Evolutionary conservation across 2,113 vertebrate genomes (phyloP).

Genomic region (Suricata suricatta): DNA sequence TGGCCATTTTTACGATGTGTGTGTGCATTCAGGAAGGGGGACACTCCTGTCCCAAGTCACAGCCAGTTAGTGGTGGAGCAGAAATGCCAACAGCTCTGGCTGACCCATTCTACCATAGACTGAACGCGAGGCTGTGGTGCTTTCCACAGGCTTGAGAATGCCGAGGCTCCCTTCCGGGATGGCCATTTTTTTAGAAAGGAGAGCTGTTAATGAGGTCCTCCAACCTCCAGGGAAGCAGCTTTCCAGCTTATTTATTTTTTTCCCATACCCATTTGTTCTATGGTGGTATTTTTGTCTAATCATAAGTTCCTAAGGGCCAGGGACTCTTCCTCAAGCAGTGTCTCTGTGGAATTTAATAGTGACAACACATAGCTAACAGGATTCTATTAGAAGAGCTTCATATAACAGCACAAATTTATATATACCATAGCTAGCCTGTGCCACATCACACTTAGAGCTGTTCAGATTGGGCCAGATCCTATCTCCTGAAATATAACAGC

Average conservation of each 20-base stretch:
- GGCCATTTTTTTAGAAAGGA: background rate
- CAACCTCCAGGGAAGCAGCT: background rate
- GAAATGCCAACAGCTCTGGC: background rate
- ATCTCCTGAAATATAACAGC: background rate
- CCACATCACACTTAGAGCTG: background rate
- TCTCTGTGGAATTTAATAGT: background rate
- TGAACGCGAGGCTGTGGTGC: background rate
- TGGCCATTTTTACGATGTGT: background rate
- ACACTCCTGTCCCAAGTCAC: background rate
- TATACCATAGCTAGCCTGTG: rapidly evolving
- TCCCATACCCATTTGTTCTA: background rate
- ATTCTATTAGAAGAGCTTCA: background rate
- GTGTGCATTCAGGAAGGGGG: background rate
- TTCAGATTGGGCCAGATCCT: background rate
- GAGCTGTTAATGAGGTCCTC: background rate
- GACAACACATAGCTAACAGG: background rate
- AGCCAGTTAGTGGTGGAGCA: background rate
- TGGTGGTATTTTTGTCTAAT: background rate
- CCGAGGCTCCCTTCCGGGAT: background rate
- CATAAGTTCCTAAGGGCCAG: background rate
- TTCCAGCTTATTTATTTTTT: background rate
- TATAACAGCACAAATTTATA: background rate
- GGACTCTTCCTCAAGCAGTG: background rate
- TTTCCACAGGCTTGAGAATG: background rate
- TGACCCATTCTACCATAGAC: background rate